phyloP scores from a whole-genome alignment of 2,888 invertebrate species.

The Acanthosepion pharaonis region DNA sequence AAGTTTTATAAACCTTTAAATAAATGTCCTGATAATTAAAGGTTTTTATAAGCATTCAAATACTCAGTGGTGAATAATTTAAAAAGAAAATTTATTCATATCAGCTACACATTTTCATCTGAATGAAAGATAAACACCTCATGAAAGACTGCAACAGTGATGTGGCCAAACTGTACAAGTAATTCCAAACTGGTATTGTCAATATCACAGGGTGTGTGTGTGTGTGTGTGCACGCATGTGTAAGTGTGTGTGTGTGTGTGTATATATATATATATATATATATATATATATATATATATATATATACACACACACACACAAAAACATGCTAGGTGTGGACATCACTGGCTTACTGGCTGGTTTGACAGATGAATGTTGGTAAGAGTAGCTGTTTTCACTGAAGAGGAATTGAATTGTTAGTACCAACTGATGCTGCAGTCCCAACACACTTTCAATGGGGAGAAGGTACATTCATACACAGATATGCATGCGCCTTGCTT shows the following conservation, averaged over 20 bases:
- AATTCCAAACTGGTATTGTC: not conserved
- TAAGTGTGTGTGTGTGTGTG: not conserved
- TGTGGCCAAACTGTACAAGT: not conserved
- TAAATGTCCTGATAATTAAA: not conserved
- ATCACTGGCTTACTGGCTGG: conserved; percentile 33
- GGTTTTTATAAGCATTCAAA: not conserved
- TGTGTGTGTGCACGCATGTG: not conserved
- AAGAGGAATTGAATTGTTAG: not conserved
- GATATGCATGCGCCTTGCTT: not conserved
- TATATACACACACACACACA: not conserved
- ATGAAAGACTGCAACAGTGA: conserved; percentile 43
- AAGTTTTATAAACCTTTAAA: not conserved
- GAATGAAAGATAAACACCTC: conserved; percentile 39
- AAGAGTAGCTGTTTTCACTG: not conserved
- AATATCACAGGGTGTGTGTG: not conserved
- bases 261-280: too few relatives aligned
- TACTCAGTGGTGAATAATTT: not conserved
- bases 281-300: too few relatives aligned
- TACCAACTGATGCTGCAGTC: not conserved
- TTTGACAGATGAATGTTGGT: not conserved
- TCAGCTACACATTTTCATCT: not conserved
- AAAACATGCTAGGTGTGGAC: not conserved
- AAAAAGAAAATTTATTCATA: conserved; percentile 24
- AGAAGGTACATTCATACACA: not conserved
- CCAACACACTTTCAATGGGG: not conserved